These are phyloP conservation scores for Octomys mimax DNA, from an alignment of 2,797 vertebrate species.

Conservation along the genomic window DNA sequence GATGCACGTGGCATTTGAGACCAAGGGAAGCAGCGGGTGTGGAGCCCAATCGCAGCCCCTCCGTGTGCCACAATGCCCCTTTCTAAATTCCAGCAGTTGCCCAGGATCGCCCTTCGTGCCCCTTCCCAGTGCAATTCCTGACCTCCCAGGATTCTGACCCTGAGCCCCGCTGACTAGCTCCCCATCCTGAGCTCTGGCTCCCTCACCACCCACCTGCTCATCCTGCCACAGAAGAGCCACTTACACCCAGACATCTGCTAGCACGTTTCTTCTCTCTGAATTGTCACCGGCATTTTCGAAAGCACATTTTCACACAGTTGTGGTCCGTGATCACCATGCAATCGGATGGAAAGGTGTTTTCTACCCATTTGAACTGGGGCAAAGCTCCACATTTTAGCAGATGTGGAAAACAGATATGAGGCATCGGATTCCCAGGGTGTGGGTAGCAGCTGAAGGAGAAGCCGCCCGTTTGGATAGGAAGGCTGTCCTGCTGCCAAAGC, in stretches of 20 bases:
- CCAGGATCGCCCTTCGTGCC: neutral
- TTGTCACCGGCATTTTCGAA: neutral
- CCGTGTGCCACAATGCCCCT: accelerated
- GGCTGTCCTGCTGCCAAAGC: neutral
- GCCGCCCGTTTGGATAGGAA: neutral
- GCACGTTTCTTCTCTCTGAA: neutral
- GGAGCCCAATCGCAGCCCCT: neutral
- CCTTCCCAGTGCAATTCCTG: neutral
- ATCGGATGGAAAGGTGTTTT: accelerated
- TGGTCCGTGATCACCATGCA: neutral
- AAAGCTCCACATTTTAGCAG: neutral
- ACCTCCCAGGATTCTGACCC: neutral
- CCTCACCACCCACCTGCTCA: neutral
- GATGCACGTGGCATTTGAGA: neutral
- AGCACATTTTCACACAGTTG: neutral
- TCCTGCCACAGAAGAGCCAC: neutral
- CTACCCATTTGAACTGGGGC: neutral
- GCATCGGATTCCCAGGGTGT: neutral
- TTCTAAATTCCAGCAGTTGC: too few species aligned
- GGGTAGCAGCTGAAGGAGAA: neutral
- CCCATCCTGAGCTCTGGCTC: neutral
- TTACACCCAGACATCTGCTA: neutral
- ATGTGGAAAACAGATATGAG: neutral
- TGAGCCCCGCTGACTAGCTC: neutral
- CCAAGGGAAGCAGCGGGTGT: neutral